phyloP scores from a whole-genome alignment of 53 echinoderm and acorn worm species.

The Hippasteria phrygiana region DNA sequence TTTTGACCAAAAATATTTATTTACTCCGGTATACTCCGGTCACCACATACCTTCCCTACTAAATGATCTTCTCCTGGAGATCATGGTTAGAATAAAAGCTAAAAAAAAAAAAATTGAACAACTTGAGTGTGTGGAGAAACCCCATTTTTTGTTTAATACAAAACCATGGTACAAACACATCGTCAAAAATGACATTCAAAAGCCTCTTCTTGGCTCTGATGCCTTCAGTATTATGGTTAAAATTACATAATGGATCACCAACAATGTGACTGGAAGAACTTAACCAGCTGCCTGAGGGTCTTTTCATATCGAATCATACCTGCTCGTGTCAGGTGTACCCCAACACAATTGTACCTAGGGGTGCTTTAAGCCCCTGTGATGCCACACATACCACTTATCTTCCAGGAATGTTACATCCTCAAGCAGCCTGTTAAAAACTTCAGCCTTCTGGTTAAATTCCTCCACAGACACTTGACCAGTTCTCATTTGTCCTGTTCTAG shows the following conservation, averaged over 20 bases:
- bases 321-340: neutral
- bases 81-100: too few species aligned
- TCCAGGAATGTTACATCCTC: conserved; percentile 18
- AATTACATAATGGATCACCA: neutral
- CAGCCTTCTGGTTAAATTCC: conserved; percentile 6
- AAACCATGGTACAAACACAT: neutral
- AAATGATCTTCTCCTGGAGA: conserved; percentile 8
- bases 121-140: too few species aligned
- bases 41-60: conserved; percentile 20
- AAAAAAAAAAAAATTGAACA: too few species aligned
- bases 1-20: too few species aligned
- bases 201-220: too few species aligned
- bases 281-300: conserved; percentile 35
- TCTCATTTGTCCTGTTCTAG: conserved; percentile 12
- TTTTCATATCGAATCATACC: conserved; percentile 6
- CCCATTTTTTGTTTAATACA: neutral
- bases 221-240: too few species aligned
- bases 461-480: neutral
- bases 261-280: neutral
- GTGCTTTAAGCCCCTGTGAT: conserved; percentile 8
- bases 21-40: too few species aligned
- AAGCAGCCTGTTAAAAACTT: conserved; percentile 15
- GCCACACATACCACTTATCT: conserved; percentile 29
- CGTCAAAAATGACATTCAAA: neutral
- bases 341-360: conserved; percentile 12